These are phyloP conservation scores for Zygaena filipendulae DNA, from an alignment of 2,888 invertebrate genomes.

Conservation along the genomic window DNA sequence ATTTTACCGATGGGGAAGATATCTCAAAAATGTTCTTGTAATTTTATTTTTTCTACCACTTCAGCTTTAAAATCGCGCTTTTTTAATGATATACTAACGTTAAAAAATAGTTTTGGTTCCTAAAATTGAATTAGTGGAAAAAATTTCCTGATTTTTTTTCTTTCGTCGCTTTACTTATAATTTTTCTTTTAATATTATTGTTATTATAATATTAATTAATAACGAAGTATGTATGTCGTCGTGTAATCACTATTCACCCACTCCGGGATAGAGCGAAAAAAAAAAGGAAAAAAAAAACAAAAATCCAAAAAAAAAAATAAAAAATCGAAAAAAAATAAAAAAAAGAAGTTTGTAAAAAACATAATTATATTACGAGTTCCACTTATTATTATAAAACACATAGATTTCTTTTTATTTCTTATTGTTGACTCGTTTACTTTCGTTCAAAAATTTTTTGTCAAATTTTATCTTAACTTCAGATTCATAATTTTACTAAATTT, in stretches of 20 bases:
- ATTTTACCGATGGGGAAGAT: too few relatives aligned
- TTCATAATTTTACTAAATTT: not conserved
- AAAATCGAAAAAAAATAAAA: slow-evolving; percentile 19
- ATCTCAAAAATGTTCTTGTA: not conserved
- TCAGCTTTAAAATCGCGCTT: slow-evolving; percentile 37
- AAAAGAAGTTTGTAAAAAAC: slow-evolving; percentile 33
- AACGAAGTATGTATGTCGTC: slow-evolving; percentile 46
- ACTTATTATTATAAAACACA: slow-evolving; percentile 22
- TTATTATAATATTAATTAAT: slow-evolving; percentile 32
- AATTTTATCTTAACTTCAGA: slow-evolving; percentile 13
- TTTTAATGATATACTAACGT: slow-evolving; percentile 4
- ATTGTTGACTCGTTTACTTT: not conserved
- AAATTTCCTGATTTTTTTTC: too few relatives aligned
- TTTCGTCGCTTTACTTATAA: too few relatives aligned
- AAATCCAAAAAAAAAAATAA: slow-evolving; percentile 25
- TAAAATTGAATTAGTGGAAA: slow-evolving; percentile 39
- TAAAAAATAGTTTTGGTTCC: slow-evolving; percentile 20
- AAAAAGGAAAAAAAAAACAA: slow-evolving; percentile 23
- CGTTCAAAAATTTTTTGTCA: not conserved
- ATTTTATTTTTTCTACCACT: slow-evolving; percentile 33
- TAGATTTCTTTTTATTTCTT: too few relatives aligned
- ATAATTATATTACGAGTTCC: slow-evolving; percentile 35
- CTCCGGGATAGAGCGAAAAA: slow-evolving; percentile 53
- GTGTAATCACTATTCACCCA: slow-evolving; percentile 44
- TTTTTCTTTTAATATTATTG: slow-evolving; percentile 34